Base-by-base conservation (phyloP, 2,797 vertebrate genomes). In the Pseudochirops corinnae region DNA sequence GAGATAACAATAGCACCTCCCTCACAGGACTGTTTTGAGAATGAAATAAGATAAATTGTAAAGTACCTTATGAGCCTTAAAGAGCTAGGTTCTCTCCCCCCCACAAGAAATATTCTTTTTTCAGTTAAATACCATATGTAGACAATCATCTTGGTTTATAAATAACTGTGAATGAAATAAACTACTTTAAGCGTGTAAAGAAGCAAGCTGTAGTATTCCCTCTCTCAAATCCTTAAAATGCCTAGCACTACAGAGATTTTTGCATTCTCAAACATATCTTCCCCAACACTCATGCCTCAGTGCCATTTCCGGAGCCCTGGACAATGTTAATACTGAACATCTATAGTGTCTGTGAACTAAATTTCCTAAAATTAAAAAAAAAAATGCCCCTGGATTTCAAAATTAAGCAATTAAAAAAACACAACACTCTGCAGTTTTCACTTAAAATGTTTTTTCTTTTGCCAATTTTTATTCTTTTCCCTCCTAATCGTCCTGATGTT, bases 311-410 rank as follows among this genome's bases (percentile, higher is more conserved):
- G 96, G 95, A 96, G 95, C 0, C 93, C 39, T 95, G 87, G 74
- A 94, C 53, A 93, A 95, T 6, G 90, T 93, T 39, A 95, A 24
- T 29, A 0, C 0, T 92, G 93, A 96, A 96, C 96, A 94, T 94
- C 93, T 93, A 92, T 50, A 92, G 74, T 93, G 62, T 1, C 21
- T 92, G 33, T 95, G 50, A 94, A 97, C 95, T 90, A 93, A 95
- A 60, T 96, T 94, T 94, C 93, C 91, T 93, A 91, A 96, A 95
- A 93, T 92, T 87, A 97, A 24, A 87, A 74, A 97, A 74, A 97
- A 92, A 92, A 91, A 9, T 93, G 58, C 3, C 94, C 31, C 3
- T 50, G 31, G 53, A 95, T 93, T 98, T 94, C 93, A 94, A 74
- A 87, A 97, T 52, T 97, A 92, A 96, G 95, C 67, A 95, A 95